phyloP scores from a whole-genome alignment of 2,113 vertebrate genomes.

The Halichoerus grypus region DNA sequence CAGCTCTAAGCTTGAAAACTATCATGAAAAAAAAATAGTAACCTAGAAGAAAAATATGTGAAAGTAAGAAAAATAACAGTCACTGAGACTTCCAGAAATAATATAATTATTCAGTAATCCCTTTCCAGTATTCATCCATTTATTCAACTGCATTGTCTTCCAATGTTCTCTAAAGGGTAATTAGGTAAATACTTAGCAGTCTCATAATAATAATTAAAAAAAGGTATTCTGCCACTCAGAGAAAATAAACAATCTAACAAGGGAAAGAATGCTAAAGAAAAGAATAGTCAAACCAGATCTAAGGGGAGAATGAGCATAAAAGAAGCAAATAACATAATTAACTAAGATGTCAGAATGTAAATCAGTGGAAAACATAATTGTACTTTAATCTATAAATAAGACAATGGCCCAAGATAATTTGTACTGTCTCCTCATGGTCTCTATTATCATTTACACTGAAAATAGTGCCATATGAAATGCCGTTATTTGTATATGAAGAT shows the following conservation, averaged over 20 bases:
- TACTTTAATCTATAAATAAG: constrained; percentile 60
- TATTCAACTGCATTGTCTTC: constrained; percentile 40
- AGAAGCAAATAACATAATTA: constrained; percentile 53
- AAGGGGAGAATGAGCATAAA: constrained; percentile 41
- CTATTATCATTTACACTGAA: background rate
- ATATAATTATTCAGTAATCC: background rate
- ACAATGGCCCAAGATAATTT: background rate
- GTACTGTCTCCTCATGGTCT: background rate
- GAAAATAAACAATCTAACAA: constrained; percentile 50
- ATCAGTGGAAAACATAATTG: constrained; percentile 10
- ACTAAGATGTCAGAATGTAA: constrained; percentile 58
- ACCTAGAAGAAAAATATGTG: constrained; percentile 51
- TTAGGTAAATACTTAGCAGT: constrained; percentile 63
- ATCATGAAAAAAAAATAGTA: background rate
- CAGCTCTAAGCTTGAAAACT: constrained; percentile 31
- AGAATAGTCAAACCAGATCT: background rate
- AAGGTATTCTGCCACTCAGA: constrained; percentile 41
- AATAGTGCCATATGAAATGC: background rate
- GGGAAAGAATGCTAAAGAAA: constrained; percentile 13
- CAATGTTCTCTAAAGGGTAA: constrained; percentile 55
- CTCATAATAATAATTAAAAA: constrained; percentile 63
- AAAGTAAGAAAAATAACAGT: constrained; percentile 50
- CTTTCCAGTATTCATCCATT: constrained; percentile 30
- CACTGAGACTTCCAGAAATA: constrained; percentile 29
- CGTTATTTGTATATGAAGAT: background rate